phyloP scores from a whole-genome alignment of 2,113 vertebrate species.

The Benitochromis conjunctus region DNA sequence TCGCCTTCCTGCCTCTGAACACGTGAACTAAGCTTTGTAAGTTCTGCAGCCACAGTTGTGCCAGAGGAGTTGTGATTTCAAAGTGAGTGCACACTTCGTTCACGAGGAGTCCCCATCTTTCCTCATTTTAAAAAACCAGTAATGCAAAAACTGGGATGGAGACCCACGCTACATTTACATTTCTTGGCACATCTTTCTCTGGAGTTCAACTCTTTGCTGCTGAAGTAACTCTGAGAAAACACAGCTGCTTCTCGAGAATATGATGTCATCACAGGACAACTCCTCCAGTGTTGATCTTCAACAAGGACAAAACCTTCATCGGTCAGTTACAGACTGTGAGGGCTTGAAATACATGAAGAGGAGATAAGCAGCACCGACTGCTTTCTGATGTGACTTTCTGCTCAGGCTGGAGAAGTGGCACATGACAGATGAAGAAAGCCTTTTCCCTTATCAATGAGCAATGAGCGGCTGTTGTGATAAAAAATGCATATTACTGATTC shows the following conservation, averaged over 20 bases:
- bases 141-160: background rate
- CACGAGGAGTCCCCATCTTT: background rate
- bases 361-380: slow-evolving; percentile 12
- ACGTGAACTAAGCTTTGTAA: background rate
- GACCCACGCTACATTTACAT: slow-evolving; percentile 31
- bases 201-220: slow-evolving; percentile 76
- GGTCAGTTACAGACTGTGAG: slow-evolving; percentile 33
- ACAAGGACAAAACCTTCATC: slow-evolving; percentile 63
- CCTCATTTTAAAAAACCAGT: background rate
- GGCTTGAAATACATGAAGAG: background rate
- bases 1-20: background rate
- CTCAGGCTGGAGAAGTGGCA: background rate
- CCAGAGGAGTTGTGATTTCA: background rate
- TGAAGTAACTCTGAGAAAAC: slow-evolving; percentile 84
- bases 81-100: background rate
- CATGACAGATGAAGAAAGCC: slow-evolving; percentile 5
- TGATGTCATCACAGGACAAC: slow-evolving; percentile 85
- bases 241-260: slow-evolving; percentile 83
- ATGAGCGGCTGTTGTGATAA: slow-evolving; percentile 43
- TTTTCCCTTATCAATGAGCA: slow-evolving; percentile 43
- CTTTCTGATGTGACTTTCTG: background rate
- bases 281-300: slow-evolving; percentile 68
- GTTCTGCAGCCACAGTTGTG: background rate
- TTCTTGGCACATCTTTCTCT: slow-evolving; percentile 73
- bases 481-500: slow-evolving; percentile 53